Conservation (phyloP, 2,888 invertebrate genomes). For the Patella pellucida region DNA sequence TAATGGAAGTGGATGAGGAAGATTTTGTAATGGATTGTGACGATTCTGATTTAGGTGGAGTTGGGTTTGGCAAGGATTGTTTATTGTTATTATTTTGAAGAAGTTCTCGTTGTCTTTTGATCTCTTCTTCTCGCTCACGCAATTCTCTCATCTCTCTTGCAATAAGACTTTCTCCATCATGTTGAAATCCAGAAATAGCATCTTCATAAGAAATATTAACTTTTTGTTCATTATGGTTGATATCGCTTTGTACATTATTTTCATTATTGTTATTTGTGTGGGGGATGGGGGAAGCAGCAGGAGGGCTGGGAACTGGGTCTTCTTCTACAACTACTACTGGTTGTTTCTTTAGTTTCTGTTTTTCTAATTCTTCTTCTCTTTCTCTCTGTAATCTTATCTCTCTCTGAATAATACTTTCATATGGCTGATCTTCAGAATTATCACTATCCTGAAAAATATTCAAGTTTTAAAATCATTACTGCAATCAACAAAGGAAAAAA, state of each 20-base stretch:
- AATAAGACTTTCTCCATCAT: slow-evolving; percentile 69
- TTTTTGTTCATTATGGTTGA: slow-evolving; percentile 31
- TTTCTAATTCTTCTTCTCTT: slow-evolving; percentile 54
- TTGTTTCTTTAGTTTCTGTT: slow-evolving; percentile 32
- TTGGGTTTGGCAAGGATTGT: not conserved
- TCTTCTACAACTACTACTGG: slow-evolving; percentile 11
- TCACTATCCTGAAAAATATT: not conserved
- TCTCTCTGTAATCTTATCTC: slow-evolving; percentile 65
- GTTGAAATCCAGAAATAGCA: slow-evolving; percentile 49
- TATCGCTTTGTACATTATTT: slow-evolving; percentile 33
- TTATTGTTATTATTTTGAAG: slow-evolving; percentile 14
- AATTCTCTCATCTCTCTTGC: slow-evolving; percentile 73
- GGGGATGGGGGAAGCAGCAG: slow-evolving; percentile 29
- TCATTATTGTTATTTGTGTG: slow-evolving; percentile 29
- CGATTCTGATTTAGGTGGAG: slow-evolving; percentile 1
- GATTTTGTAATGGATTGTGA: slow-evolving; percentile 15
- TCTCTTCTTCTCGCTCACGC: slow-evolving; percentile 73
- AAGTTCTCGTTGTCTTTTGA: slow-evolving; percentile 51
- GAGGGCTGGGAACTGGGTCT: slow-evolving; percentile 19
- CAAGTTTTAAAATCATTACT: no score
- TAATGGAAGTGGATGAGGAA: not conserved
- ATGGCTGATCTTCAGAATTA: slow-evolving; percentile 34
- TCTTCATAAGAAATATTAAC: slow-evolving; percentile 51
- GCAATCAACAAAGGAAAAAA: no score
- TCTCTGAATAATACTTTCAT: slow-evolving; percentile 63